Evolutionary conservation across 2,797 vertebrate genomes (phyloP), one percentile per base, ranked within the genome.

Genomic region (Pseudotriccus pelzelni): DNA sequence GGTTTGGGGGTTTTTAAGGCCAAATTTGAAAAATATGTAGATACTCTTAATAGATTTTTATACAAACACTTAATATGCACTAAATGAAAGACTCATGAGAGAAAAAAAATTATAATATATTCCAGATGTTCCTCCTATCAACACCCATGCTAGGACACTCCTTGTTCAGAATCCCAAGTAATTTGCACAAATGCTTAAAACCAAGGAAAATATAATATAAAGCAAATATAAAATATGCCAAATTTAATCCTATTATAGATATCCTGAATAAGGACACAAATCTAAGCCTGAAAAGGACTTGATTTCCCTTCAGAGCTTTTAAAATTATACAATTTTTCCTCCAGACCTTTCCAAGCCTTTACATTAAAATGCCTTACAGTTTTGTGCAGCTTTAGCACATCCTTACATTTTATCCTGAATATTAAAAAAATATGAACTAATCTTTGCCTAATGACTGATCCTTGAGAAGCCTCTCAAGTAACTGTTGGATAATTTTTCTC

Each of bases 321-420:
- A 23, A 86, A 77, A 74, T 62, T 66, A 80, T 50, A 24, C 62
- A 14, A 4, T 74, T 84, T 89, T 83, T 83, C n/a, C 68, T 74
- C 23, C 10, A 59, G 44, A 44, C 21, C 47, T 69, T 77, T 80
- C 25, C 23, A 77, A 67, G 47, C 6, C 3, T 79, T 70, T 80
- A 56, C 2, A 17, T 67, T 74, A 80, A 0, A 0, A 37, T 62
- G 14, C 7, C 16, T 63, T 93, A 14, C 23, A 74, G 56, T 56
- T 80, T 37, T 70, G 19, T 50, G 34, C 9, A 66, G 21, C 16
- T 89, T 84, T 62, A 46, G 7, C 15, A 14, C 8, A 50, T 36
- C 14, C 19, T 72, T 76, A n/a, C 5, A 36, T 72, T 72, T 89
- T 49, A 53, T n/a, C 21, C 19, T 39, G 19, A 79, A 37, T 53